Evolutionary conservation across 1,140 invertebrate genomes (phyloP), one percentile per base, ranked within the genome.

Genomic region (Macrotrachela quadricornifera): DNA sequence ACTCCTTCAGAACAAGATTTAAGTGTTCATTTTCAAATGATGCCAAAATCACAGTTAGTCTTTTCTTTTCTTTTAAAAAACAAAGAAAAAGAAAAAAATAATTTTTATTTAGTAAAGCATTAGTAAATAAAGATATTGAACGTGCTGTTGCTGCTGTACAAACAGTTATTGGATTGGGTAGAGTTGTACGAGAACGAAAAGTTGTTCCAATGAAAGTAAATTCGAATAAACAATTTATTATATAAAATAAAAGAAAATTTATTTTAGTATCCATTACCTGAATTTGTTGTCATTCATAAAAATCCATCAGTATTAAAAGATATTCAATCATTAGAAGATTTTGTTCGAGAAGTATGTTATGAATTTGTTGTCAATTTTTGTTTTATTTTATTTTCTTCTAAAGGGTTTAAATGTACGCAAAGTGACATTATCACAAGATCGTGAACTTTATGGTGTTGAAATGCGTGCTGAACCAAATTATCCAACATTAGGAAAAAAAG

Each of bases 391-490:
- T 17, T 39, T 50, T 44, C 54, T 48, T 44, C 43, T 55, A 21
- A 51, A 72, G 64, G 94, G 97, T 73, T 74, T 96, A 56, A 99
- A 99, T 71, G 80, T 99, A 0, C 79, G 79, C 50, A 78, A 77
- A 59, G 65, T 99, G n/a, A 83, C 80, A 0, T 74, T 86, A 0
- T 90, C 86, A 13, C 80, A 78, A 12, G 83, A 99, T 61, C 96
- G 96, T 68, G 73, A 80, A 49, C 83, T 81, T 57, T 97, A 90
- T 71, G 86, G 88, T 13, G 85, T 99, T 15, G 78, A 77, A n/a
- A 66, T 99, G 18, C 77, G 79, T 63, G 91, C 88, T 3, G 87
- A 96, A 64, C 86, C 90, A 0, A 86, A 99, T 71, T 83, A 86
- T 62, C 82, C 80, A 69, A 70, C 74, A 6, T 74, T 99, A 1